These are phyloP conservation scores for Nebria salina DNA, from an alignment of 2,888 invertebrate genomes.

Conservation along the genomic window DNA sequence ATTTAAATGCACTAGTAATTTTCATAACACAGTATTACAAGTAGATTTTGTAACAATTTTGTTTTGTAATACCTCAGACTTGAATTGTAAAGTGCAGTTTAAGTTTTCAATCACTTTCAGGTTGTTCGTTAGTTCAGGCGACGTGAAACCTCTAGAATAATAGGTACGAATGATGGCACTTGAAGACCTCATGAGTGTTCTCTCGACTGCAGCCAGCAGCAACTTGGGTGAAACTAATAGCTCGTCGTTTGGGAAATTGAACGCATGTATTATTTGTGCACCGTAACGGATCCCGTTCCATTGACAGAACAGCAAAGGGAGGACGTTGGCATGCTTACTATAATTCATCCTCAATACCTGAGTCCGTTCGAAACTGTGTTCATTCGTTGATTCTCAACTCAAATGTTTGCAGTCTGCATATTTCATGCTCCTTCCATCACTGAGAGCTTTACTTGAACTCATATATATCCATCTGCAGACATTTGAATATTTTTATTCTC, in stretches of 20 bases:
- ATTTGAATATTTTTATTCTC: conserved; percentile 52
- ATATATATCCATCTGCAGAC: conserved; percentile 51
- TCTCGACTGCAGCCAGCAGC: conserved; percentile 18
- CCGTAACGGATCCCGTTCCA: conserved; percentile 37
- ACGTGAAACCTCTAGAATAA: conserved; percentile 40
- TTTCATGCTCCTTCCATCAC: conserved; percentile 51
- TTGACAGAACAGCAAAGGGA: conserved; percentile 24
- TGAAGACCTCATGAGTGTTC: conserved; percentile 12
- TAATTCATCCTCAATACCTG: conserved; percentile 36
- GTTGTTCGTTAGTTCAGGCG: conserved; percentile 22
- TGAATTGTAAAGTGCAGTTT: conserved; percentile 33
- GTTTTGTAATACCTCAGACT: neutral
- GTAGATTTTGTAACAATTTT: neutral
- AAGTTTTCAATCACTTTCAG: conserved; percentile 40
- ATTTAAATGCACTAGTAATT: too few relatives aligned
- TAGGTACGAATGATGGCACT: conserved; percentile 37
- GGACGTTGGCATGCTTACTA: conserved; percentile 20
- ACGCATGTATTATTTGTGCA: conserved; percentile 43
- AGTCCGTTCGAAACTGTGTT: conserved; percentile 8
- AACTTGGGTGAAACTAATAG: conserved; percentile 37
- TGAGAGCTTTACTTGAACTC: conserved; percentile 49
- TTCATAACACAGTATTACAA: too few relatives aligned
- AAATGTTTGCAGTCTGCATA: conserved; percentile 45
- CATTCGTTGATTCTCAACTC: conserved; percentile 8
- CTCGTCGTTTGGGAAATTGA: conserved; percentile 38